Base-by-base conservation (phyloP, 2,888 invertebrate genomes). In the Apotomis betuletana region DNA sequence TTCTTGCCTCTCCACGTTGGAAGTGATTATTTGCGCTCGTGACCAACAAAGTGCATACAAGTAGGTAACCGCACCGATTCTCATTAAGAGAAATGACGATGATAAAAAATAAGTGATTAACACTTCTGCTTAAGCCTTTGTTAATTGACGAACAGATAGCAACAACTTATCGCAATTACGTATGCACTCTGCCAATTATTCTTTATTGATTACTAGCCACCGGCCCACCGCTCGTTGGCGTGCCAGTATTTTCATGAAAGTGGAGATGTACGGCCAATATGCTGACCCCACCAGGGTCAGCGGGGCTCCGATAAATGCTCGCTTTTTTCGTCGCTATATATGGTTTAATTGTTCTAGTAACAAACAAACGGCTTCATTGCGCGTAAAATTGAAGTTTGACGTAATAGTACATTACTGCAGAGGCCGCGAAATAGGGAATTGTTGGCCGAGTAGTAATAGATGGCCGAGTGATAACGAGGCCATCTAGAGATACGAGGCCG, bases 231-330 rank as follows among this genome's bases (percentile, higher is more conserved):
- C 15, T 41, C 49, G 41, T 44, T 41, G 58, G 12, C 41, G 8
- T 46, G 41, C 12, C 60, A 52, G 41, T 60, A 57, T 13, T 70
- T 74, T 72, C 72, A 72, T 73, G 74, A 74, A 63, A 70, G 61
- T 41, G 27, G 49, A 60, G 54, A 55, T 55, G 54, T 52, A 12
- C 54, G 52, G 72, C 69, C 68, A 70, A 70, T 74, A 65, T 74
- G 74, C 72, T 73, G 69, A 74, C 75, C 74, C 70, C 49, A 57
- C 41, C 69, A 68, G 73, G 75, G 77, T 77, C 77, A 72, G 12
- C 54, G 51, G 65, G 41, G 15, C 55, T 58, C 70, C 62, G 74
- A 64, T 68, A 67, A 52, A 60, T 36, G 36, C 62, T 41, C 62
- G 44, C 58, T 71, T 73, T 69, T 62, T 62, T 67, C 36, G 10